A percentile compares a stretch with the other conserved stretches of the same genome.
Conservation (phyloP, 2,113 vertebrate genomes). For the Microtus oregoni region DNA sequence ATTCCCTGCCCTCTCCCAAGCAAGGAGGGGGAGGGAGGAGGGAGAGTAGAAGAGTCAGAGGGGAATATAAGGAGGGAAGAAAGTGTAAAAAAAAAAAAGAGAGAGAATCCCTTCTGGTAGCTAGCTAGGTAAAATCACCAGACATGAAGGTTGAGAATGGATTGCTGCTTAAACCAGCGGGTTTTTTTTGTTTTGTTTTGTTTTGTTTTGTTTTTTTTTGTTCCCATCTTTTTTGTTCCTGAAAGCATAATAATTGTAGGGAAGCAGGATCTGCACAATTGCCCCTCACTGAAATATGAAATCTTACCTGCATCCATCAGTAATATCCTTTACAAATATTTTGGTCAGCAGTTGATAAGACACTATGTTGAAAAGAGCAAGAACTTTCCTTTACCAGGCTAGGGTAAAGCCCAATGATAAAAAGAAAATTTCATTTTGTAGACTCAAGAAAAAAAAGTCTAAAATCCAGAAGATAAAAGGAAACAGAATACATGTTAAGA, state of each 20-base stretch:
- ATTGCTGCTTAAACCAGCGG: background rate
- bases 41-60: too few species aligned
- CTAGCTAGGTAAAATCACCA: background rate
- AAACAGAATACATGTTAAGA: background rate
- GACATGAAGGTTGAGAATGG: too few species aligned
- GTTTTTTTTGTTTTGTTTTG: too few species aligned
- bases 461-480: background rate
- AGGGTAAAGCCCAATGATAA: background rate
- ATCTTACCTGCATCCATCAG: background rate
- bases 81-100: too few species aligned
- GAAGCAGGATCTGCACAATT: background rate
- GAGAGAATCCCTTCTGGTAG: background rate
- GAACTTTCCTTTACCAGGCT: background rate
- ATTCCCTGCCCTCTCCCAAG: too few species aligned
- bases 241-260: background rate
- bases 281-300: background rate
- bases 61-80: too few species aligned
- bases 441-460: background rate
- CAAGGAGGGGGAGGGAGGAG: too few species aligned
- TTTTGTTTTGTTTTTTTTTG: too few species aligned
- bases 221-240: too few species aligned
- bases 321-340: background rate
- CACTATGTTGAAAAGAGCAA: background rate
- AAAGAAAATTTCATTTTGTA: background rate
- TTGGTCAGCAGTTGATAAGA: background rate